These are phyloP conservation scores for Polymixis lichenea DNA, from an alignment of 2,888 invertebrate species.

Conservation along the genomic window DNA sequence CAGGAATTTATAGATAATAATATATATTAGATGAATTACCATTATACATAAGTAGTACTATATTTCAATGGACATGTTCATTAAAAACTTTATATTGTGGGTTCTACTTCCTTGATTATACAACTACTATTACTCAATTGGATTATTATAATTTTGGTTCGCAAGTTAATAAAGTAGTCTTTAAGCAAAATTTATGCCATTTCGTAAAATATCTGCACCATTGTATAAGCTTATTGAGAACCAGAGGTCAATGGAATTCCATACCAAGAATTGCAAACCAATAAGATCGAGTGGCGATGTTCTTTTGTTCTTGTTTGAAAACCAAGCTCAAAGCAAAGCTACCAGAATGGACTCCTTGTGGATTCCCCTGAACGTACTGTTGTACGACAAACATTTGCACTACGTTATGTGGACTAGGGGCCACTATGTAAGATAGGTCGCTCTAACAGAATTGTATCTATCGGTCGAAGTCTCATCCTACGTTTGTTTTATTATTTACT, in stretches of 20 bases:
- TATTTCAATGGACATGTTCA: not conserved
- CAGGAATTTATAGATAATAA: constrained; percentile 31
- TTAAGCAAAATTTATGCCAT: too few relatives aligned
- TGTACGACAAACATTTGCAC: constrained; percentile 8
- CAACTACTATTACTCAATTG: too few relatives aligned
- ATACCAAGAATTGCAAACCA: constrained; percentile 3
- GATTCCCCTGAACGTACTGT: constrained; percentile 1
- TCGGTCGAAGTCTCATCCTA: not conserved
- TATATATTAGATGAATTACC: constrained; percentile 1
- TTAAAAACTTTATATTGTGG: too few relatives aligned
- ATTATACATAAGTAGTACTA: not conserved
- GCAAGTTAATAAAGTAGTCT: not conserved
- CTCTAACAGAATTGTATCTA: not conserved
- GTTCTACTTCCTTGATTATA: too few relatives aligned
- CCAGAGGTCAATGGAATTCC: not conserved
- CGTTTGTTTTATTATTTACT: not conserved
- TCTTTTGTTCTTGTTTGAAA: constrained; percentile 25
- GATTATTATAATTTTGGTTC: too few relatives aligned
- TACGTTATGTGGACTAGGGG: not conserved
- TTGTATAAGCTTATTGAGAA: not conserved
- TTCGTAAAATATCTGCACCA: too few relatives aligned
- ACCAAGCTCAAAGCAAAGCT: constrained; percentile 25
- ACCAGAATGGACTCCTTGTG: constrained; percentile 7
- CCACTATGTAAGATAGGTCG: not conserved
- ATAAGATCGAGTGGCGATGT: constrained; percentile 7